Evolutionary conservation across 2,113 vertebrate genomes (phyloP).

Genomic region (Myiagra hebetior): DNA sequence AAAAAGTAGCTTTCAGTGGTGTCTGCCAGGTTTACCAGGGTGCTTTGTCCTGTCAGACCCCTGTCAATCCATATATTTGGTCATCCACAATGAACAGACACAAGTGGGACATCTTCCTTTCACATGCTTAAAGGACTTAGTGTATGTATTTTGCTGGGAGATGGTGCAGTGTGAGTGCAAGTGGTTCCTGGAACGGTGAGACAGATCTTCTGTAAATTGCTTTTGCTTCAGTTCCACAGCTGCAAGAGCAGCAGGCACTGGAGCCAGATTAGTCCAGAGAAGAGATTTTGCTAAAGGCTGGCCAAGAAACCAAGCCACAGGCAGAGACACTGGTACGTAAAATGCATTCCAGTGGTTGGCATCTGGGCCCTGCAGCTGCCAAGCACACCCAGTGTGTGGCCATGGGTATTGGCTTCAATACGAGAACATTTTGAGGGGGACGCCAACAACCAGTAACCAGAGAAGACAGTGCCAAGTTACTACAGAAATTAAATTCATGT

Average conservation of each 20-base stretch:
- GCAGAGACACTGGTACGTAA: conserved; percentile 55
- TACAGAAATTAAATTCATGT: conserved; percentile 16
- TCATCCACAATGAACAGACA: background rate
- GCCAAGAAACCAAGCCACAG: conserved; percentile 58
- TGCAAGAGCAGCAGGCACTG: background rate
- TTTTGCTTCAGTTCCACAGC: conserved; percentile 31
- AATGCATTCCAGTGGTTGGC: conserved; percentile 78
- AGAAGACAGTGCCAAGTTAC: conserved; percentile 34
- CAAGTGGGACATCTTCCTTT: background rate
- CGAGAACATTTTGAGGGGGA: conserved; percentile 62
- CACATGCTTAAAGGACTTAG: background rate
- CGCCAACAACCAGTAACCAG: conserved; percentile 30
- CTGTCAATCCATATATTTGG: background rate
- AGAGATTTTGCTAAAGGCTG: conserved; percentile 33
- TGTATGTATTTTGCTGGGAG: background rate
- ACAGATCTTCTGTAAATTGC: conserved; percentile 40
- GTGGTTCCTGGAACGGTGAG: background rate
- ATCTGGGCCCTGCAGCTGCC: conserved; percentile 68
- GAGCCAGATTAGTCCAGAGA: conserved; percentile 35
- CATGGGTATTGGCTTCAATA: conserved; percentile 56
- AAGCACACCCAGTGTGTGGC: conserved; percentile 69
- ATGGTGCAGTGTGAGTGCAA: background rate
- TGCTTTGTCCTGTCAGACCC: background rate
- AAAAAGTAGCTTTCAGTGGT: background rate
- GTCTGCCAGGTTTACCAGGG: background rate